phyloP scores from a whole-genome alignment of 1,140 invertebrate species.

The Homarus americanus region DNA sequence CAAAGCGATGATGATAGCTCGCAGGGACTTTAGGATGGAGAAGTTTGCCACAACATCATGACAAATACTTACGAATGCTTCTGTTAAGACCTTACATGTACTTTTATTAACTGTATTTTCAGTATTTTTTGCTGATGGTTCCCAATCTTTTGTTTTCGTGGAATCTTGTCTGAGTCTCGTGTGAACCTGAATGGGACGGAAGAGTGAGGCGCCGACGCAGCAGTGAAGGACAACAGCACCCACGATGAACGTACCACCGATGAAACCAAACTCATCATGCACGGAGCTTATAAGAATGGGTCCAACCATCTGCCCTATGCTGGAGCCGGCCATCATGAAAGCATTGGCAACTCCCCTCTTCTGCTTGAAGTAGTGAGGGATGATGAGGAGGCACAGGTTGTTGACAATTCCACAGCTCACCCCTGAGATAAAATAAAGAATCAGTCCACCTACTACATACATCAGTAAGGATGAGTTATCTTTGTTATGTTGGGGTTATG shows the following conservation, averaged over 20 bases:
- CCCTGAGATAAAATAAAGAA: no score
- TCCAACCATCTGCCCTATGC: not conserved
- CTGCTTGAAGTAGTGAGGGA: not conserved
- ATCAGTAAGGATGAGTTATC: no score
- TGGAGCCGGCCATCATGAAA: not conserved
- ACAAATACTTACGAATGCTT: not conserved
- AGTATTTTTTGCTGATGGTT: not conserved
- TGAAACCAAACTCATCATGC: not conserved
- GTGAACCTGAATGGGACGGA: not conserved
- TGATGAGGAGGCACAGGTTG: not conserved
- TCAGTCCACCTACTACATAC: no score
- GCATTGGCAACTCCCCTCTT: not conserved
- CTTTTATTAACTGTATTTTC: not conserved
- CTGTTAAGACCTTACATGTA: not conserved
- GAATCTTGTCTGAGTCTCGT: not conserved
- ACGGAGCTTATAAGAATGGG: not conserved
- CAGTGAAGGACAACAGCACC: not conserved
- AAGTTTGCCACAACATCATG: not conserved
- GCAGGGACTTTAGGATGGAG: not conserved
- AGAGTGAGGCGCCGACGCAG: not conserved
- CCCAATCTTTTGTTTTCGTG: not conserved
- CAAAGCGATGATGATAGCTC: constrained; percentile 23
- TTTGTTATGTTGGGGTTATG: no score
- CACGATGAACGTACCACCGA: not conserved
- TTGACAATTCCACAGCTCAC: not conserved